Conservation (phyloP, 2,113 vertebrate genomes). For the Brachypodius melanocephalos region DNA sequence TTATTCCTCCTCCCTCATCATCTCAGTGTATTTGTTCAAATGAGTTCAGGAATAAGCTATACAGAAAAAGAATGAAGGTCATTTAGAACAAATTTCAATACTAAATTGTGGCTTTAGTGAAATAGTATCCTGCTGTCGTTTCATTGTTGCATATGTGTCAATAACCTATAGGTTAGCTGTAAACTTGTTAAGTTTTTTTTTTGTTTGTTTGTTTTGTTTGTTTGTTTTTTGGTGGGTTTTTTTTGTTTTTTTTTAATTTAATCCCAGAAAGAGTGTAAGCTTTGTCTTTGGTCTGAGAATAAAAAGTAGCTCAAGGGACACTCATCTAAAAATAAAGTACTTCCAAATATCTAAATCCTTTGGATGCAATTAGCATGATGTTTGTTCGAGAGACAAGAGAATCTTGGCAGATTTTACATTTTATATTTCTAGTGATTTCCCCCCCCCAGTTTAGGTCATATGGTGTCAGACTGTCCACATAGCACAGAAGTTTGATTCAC, state of each 20-base stretch:
- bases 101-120: background rate
- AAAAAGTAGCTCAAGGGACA: background rate
- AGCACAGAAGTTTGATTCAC: background rate
- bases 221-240: too few species aligned
- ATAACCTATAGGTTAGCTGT: background rate
- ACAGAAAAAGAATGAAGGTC: background rate
- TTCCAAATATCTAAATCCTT: background rate
- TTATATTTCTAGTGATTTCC: background rate
- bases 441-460: background rate
- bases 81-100: background rate
- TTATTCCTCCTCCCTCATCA: background rate
- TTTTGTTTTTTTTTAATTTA: too few species aligned
- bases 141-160: background rate
- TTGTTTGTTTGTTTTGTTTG: too few species aligned
- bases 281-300: background rate
- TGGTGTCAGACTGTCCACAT: background rate
- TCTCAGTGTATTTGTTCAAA: background rate
- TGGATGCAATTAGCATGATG: background rate
- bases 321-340: background rate
- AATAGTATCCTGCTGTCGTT: background rate
- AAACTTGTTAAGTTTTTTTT: background rate
- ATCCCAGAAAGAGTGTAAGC: background rate
- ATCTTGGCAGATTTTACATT: background rate
- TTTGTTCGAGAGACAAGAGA: background rate
- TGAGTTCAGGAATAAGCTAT: background rate